Conservation (phyloP, 2,113 vertebrate species). For the Numenius arquata region DNA sequence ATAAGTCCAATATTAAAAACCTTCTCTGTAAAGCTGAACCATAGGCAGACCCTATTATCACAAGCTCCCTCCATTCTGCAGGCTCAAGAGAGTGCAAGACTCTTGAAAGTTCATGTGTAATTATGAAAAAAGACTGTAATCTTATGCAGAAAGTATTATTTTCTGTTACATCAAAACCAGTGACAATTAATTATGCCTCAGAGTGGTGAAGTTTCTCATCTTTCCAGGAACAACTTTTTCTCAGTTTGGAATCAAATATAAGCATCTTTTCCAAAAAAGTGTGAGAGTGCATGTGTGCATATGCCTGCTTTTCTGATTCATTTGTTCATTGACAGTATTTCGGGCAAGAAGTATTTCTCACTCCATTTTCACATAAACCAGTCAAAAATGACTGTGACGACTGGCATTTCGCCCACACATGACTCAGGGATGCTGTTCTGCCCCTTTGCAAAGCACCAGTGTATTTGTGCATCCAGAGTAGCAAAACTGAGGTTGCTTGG, state of each 20-base stretch:
- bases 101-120: not conserved
- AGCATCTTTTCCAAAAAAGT: not conserved
- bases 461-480: not conserved
- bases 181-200: not conserved
- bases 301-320: not conserved
- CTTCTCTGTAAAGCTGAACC: not conserved
- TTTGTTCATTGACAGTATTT: not conserved
- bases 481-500: not conserved
- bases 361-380: not conserved
- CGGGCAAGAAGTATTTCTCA: not conserved
- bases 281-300: accelerated
- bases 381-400: not conserved
- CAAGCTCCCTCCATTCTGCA: not conserved
- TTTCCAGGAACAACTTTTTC: not conserved
- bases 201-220: not conserved
- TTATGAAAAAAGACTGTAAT: not conserved
- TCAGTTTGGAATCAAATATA: not conserved
- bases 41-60: not conserved
- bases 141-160: not conserved
- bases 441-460: not conserved
- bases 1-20: slow-evolving; percentile 1
- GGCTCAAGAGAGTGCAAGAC: not conserved
- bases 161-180: not conserved
- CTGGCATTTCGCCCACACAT: not conserved
- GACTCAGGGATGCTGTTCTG: not conserved